Percentiles rank a stretch among this genome's conserved stretches.
phyloP scores from a whole-genome alignment of 2,113 vertebrate species.

The Centropristis striata region DNA sequence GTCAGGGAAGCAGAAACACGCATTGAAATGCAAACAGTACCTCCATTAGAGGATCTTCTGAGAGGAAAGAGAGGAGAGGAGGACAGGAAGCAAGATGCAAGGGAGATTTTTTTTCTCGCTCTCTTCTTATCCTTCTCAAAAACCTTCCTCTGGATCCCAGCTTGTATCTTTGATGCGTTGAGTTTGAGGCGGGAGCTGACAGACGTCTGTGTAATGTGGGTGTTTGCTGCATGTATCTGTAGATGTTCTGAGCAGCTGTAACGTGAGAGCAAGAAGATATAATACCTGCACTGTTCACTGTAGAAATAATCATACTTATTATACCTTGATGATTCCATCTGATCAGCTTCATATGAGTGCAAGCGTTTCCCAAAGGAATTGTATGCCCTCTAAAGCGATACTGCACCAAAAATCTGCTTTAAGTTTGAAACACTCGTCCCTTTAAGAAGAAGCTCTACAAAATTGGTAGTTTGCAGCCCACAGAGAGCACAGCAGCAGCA shows the following conservation, averaged over 20 bases:
- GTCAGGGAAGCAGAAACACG: constrained; percentile 71
- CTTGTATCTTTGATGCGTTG: constrained; percentile 51
- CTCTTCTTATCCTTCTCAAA: constrained; percentile 49
- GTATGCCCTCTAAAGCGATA: background rate
- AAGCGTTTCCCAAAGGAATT: background rate
- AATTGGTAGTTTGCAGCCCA: background rate
- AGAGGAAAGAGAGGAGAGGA: constrained; percentile 51
- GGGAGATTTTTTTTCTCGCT: constrained; percentile 37
- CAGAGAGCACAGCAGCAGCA: background rate
- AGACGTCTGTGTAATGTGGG: constrained; percentile 44
- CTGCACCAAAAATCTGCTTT: constrained; percentile 12
- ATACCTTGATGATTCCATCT: constrained; percentile 18
- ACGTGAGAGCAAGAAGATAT: constrained; percentile 15
- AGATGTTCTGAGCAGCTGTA: constrained; percentile 30
- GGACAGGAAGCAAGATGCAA: constrained; percentile 62
- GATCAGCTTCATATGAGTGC: constrained; percentile 15
- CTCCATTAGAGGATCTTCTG: constrained; percentile 75
- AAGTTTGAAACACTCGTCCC: background rate
- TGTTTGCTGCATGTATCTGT: constrained; percentile 45
- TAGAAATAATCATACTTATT: background rate
- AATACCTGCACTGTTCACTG: background rate
- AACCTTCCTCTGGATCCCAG: constrained; percentile 54
- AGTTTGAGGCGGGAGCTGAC: constrained; percentile 48
- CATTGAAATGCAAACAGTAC: constrained; percentile 83
- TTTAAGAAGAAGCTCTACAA: background rate